Evolutionary conservation across 2,113 vertebrate genomes (phyloP), one percentile per base, ranked within the genome.

Genomic region (Petromus typicus): DNA sequence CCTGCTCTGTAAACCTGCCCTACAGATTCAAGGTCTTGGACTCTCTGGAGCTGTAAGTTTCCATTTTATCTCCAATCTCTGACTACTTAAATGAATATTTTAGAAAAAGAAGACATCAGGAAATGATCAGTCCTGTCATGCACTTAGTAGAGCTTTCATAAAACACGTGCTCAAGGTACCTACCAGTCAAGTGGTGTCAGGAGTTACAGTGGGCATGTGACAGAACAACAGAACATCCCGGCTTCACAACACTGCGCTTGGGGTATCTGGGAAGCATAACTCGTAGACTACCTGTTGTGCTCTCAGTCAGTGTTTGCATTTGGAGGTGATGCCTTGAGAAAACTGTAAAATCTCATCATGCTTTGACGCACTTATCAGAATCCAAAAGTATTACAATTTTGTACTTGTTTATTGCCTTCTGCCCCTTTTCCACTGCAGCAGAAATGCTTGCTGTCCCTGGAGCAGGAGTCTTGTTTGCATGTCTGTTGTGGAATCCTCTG

Each of bases 181-280:
- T n/a, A 17, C 45, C 16, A 18, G 0, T 43, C 27, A 14, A 10
- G 79, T 67, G 16, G 20, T 12, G 5, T 17, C 34, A 69, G 54
- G 25, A 67, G 43, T 40, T 48, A n/a, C 3, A 11, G 0, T 51
- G 34, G 51, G 10, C 13, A 0, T 11, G 25, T 25, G 4, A 3
- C 0, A 23, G 12, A 5, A 3, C 3, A 6, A 2, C 25, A 40
- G 3, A 32, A 43, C 7, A 4, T 23, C 73, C 61, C 25, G 57
- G 27, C 32, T 51, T 84, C 30, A 45, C 4, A 45, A 18, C 18
- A 2, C 30, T 37, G 2, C 20, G 54, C 10, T 13, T 1, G 1
- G 56, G 30, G 14, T 51, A 25, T 34, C 32, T 40, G 7, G 25
- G 56, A 84, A 16, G 11, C n/a, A 7, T 4, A 1, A 14, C 45